phyloP scores from a whole-genome alignment of 1,140 invertebrate genomes.

The Augochlora pura region DNA sequence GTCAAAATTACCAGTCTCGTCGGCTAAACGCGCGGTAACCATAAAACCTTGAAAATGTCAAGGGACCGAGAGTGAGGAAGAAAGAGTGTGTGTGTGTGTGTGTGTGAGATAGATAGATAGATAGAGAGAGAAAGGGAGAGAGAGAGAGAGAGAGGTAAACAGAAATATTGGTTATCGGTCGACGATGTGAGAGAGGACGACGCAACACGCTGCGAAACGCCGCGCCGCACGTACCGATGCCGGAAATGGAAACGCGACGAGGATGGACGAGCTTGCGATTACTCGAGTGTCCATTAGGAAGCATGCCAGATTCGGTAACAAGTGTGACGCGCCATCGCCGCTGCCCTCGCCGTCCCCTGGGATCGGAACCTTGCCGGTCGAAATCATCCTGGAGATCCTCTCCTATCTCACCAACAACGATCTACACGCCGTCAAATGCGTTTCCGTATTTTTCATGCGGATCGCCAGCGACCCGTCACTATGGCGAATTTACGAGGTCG shows the following conservation, averaged over 20 bases:
- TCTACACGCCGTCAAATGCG: conserved; percentile 51
- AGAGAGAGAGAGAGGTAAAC: too few relatives aligned
- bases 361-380: conserved; percentile 53
- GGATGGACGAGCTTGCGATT: conserved; percentile 41
- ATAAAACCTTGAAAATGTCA: background rate
- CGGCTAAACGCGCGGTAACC: conserved; percentile 9
- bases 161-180: background rate
- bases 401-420: conserved; percentile 59
- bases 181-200: conserved; percentile 25
- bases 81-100: too few relatives aligned
- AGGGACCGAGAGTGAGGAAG: too few relatives aligned
- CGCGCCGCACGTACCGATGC: background rate
- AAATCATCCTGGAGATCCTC: conserved; percentile 67
- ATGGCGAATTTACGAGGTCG: conserved; percentile 69
- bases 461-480: conserved; percentile 59
- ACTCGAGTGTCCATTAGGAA: conserved; percentile 36
- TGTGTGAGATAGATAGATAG: too few relatives aligned
- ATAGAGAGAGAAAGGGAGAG: background rate
- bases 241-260: conserved; percentile 50
- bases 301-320: conserved; percentile 39
- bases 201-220: too few relatives aligned
- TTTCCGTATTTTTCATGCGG: conserved; percentile 57
- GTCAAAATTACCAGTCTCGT: conserved; percentile 44
- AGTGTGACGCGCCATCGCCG: background rate
- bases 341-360: background rate